A percentile compares a stretch with the other conserved stretches of the same genome.
Evolutionary conservation across 2,888 invertebrate species (phyloP).

Genomic region (Mythimna vitellina): DNA sequence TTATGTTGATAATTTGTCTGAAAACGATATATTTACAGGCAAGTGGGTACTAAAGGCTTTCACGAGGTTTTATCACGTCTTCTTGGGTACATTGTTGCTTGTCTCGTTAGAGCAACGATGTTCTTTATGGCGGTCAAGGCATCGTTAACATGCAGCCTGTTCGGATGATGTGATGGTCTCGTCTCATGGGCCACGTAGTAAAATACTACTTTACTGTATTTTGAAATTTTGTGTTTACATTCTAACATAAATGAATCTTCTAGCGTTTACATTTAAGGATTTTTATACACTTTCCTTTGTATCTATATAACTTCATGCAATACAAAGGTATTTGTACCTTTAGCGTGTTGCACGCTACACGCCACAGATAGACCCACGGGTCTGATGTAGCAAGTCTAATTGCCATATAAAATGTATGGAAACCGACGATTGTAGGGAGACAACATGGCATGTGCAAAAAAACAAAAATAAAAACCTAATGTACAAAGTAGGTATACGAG

Average conservation of each 20-base stretch:
- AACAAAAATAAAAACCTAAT: too few relatives aligned
- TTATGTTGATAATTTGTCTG: slow-evolving; percentile 52
- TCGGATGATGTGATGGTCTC: slow-evolving; percentile 1
- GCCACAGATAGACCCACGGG: too few relatives aligned
- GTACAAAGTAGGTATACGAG: too few relatives aligned
- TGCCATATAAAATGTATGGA: too few relatives aligned
- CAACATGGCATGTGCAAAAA: too few relatives aligned
- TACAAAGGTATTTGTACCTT: too few relatives aligned
- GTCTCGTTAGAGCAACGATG: slow-evolving; percentile 45
- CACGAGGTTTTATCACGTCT: slow-evolving; percentile 61
- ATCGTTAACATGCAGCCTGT: slow-evolving; percentile 54
- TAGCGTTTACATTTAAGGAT: not conserved
- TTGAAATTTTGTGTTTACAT: slow-evolving; percentile 11
- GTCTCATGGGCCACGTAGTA: slow-evolving; percentile 17
- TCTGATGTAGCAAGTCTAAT: too few relatives aligned
- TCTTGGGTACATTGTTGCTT: slow-evolving; percentile 60
- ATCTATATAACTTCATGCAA: not conserved
- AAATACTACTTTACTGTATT: slow-evolving; percentile 19
- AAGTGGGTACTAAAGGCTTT: slow-evolving; percentile 35
- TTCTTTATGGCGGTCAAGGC: slow-evolving; percentile 61
- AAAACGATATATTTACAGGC: slow-evolving; percentile 55
- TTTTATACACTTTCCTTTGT: not conserved
- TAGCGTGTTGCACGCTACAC: too few relatives aligned
- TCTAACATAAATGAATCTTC: not conserved
- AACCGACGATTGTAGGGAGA: too few relatives aligned